Percentiles rank a stretch among this genome's conserved stretches.
Evolutionary conservation across 1,140 invertebrate genomes (phyloP).

Genomic region (Drosophila ficusphila): DNA sequence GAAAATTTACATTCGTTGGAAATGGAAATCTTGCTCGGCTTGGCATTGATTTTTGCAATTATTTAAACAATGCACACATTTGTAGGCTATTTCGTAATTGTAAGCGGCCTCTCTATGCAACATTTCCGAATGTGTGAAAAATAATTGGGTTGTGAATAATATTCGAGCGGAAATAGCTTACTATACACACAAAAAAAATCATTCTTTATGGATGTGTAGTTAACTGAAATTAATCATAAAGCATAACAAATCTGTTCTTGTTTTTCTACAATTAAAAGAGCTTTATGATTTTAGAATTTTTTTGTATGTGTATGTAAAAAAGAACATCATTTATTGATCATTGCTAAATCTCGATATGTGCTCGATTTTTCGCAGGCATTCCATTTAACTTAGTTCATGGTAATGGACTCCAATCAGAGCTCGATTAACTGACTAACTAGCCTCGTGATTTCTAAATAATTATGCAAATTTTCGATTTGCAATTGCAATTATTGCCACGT

Average conservation of each 20-base stretch:
- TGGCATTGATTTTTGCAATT: conserved; percentile 22
- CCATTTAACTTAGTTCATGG: conserved; percentile 39
- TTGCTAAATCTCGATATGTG: conserved; percentile 12
- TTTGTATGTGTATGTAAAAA: conserved; percentile 10
- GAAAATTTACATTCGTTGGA: conserved; percentile 37
- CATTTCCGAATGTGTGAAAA: background rate
- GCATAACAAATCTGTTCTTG: too few relatives aligned
- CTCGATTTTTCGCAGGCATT: conserved; percentile 41
- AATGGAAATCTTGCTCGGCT: conserved; percentile 23
- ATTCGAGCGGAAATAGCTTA: background rate
- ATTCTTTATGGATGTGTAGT: too few relatives aligned
- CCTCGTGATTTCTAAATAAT: conserved; percentile 82
- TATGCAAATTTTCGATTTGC: conserved; percentile 72
- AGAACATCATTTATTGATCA: background rate
- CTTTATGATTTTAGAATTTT: too few relatives aligned
- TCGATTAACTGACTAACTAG: conserved; percentile 68
- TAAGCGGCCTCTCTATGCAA: background rate
- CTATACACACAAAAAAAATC: background rate
- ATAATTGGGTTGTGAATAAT: background rate
- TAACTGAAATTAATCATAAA: too few relatives aligned
- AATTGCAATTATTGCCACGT: conserved; percentile 75
- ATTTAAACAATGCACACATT: conserved; percentile 20
- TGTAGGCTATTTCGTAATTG: conserved; percentile 18
- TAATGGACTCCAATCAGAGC: conserved; percentile 37
- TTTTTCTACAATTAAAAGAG: too few relatives aligned